phyloP scores from a whole-genome alignment of 2,888 invertebrate genomes.

The Altica lythri region DNA sequence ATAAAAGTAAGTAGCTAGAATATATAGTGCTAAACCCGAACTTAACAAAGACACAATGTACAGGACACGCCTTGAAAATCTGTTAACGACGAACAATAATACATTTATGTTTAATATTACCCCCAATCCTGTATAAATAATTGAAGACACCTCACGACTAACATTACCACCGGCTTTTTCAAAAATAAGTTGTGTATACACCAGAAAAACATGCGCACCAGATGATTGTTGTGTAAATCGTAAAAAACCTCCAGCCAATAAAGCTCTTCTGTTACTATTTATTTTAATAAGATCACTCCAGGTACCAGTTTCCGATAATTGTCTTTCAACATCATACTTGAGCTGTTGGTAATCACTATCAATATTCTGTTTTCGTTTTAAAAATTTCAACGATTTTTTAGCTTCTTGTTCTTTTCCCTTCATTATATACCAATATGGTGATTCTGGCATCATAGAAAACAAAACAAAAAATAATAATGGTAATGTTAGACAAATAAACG shows the following conservation, averaged over 20 bases:
- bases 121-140: constrained; percentile 43
- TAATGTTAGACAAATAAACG: constrained; percentile 62
- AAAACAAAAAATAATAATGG: constrained; percentile 63
- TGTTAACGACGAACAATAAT: constrained; percentile 34
- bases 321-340: constrained; percentile 45
- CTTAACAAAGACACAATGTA: constrained; percentile 41
- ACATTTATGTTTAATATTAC: constrained; percentile 11
- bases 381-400: constrained; percentile 38
- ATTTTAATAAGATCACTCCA: constrained; percentile 48
- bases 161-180: constrained; percentile 48
- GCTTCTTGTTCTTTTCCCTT: constrained; percentile 43
- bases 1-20: constrained; percentile 44
- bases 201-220: constrained; percentile 45
- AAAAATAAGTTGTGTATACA: constrained; percentile 50
- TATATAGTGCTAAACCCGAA: constrained; percentile 34
- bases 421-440: constrained; percentile 47
- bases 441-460: constrained; percentile 67
- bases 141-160: constrained; percentile 45
- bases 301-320: constrained; percentile 49
- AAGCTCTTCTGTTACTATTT: constrained; percentile 45
- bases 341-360: constrained; percentile 43
- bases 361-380: constrained; percentile 42
- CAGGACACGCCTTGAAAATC: constrained; percentile 43
- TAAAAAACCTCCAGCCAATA: constrained; percentile 45
- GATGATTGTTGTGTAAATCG: constrained; percentile 47